Conservation (phyloP, 2,113 vertebrate species). For the Seriola rivoliana region DNA sequence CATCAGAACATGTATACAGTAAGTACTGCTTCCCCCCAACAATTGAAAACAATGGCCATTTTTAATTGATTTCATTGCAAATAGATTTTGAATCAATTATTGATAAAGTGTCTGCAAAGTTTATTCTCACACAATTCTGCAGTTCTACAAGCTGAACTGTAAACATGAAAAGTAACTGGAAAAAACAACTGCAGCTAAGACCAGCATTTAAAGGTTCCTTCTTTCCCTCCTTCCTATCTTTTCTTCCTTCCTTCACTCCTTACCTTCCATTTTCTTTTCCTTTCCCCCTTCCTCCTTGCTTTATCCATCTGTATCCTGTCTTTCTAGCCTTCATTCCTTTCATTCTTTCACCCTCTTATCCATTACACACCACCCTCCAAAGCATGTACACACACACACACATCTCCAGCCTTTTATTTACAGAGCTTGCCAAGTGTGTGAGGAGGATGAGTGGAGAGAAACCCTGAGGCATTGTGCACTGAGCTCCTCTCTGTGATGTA, state of each 20-base stretch:
- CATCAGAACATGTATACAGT: no score
- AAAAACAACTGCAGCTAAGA: no score
- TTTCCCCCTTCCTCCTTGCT: neutral
- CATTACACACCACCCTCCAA: slow-evolving; percentile 8
- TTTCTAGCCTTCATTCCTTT: neutral
- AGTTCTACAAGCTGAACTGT: no score
- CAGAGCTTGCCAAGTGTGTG: slow-evolving; percentile 45
- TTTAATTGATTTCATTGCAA: no score
- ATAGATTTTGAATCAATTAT: no score
- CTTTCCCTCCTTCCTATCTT: no score
- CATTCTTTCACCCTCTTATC: slow-evolving; percentile 19
- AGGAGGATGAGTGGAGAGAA: slow-evolving; percentile 41
- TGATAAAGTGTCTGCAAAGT: no score
- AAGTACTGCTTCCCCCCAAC: no score
- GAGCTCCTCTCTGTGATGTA: slow-evolving; percentile 51
- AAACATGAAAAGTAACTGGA: no score
- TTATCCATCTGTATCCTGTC: slow-evolving; percentile 13
- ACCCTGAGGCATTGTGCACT: slow-evolving; percentile 40
- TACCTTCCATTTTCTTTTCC: slow-evolving; percentile 19
- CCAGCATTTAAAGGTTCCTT: no score
- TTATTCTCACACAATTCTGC: no score
- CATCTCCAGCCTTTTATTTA: slow-evolving; percentile 34
- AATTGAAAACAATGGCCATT: no score
- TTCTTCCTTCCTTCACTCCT: slow-evolving; percentile 1
- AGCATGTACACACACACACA: neutral